Conservation (phyloP, 1,140 invertebrate species). For the Drosophila quadrilineata region DNA sequence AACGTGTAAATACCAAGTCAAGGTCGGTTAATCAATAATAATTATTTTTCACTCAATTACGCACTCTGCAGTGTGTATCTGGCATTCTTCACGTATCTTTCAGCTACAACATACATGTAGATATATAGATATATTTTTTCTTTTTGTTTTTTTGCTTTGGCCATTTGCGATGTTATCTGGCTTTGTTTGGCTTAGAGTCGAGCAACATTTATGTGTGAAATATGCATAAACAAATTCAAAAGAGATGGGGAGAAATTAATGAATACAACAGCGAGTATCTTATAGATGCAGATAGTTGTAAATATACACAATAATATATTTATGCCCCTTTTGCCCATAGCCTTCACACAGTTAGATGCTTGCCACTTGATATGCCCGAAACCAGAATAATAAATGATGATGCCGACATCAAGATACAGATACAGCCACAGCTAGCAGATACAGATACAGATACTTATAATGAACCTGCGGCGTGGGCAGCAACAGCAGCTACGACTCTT, state of each 20-base stretch:
- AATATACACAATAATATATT: conserved; percentile 41
- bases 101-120: conserved; percentile 17
- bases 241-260: conserved; percentile 54
- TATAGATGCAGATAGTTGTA: conserved; percentile 52
- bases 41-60: conserved; percentile 80
- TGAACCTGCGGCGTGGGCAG: conserved; percentile 45
- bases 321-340: conserved; percentile 27
- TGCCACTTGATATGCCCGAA: conserved; percentile 70
- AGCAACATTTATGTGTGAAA: conserved; percentile 52
- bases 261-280: no score
- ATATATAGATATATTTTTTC: conserved; percentile 1
- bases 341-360: conserved; percentile 73
- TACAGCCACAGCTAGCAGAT: conserved; percentile 9
- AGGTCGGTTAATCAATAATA: conserved; percentile 79
- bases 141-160: background rate
- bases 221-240: conserved; percentile 63
- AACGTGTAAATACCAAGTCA: conserved; percentile 77
- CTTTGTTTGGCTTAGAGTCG: conserved; percentile 41
- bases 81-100: conserved; percentile 20
- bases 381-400: conserved; percentile 68
- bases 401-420: conserved; percentile 37
- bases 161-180: conserved; percentile 34
- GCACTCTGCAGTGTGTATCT: conserved; percentile 24
- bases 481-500: no score
- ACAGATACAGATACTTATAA: conserved; percentile 29